Evolutionary conservation across 2,113 vertebrate genomes (phyloP), one percentile per base, ranked within the genome.

Genomic region (Callipepla californica): DNA sequence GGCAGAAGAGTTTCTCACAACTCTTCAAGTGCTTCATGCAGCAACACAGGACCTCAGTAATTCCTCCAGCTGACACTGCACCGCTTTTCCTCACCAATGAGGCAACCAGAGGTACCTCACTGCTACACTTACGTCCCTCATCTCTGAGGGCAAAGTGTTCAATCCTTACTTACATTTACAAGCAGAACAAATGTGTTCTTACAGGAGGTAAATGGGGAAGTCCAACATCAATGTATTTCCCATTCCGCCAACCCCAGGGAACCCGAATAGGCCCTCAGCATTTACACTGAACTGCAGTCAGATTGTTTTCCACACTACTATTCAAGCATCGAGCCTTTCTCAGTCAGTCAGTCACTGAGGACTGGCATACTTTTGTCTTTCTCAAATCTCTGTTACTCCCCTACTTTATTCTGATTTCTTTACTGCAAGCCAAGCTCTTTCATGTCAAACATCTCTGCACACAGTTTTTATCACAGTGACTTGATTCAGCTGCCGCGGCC

Each of bases 301-400:
- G 32, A 51, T 50, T 20, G 53, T 40, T 59, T 66, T 88, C 30
- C 83, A 85, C 42, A 53, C 7, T 48, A 40, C 16, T 58, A 82
- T 87, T 65, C 44, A 78, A 34, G 21, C 75, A 82, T 1, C 73
- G 28, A 88, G 36, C 80, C 83, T 48, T 62, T 58, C 72, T n/a
- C 25, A 51, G 25, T 51, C 30, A 73, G 34, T 40, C 79, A 74
- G 53, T 69, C 63, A 77, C 50, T 77, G 75, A 80, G 63, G 85
- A 62, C 0, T 48, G 14, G 11, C 0, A 0, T n/a, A 40, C 32
- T 47, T 80, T 48, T 42, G 11, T 26, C 42, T 74, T 88, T 80
- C 77, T 80, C n/a, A 5, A 58, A 58, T 81, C 26, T 42, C 30
- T 84, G 34, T 74, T 85, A 70, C 17, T 84, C 28, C 30, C 11